Base-by-base conservation (phyloP, 2,113 vertebrate genomes). In the Cygnus atratus region DNA sequence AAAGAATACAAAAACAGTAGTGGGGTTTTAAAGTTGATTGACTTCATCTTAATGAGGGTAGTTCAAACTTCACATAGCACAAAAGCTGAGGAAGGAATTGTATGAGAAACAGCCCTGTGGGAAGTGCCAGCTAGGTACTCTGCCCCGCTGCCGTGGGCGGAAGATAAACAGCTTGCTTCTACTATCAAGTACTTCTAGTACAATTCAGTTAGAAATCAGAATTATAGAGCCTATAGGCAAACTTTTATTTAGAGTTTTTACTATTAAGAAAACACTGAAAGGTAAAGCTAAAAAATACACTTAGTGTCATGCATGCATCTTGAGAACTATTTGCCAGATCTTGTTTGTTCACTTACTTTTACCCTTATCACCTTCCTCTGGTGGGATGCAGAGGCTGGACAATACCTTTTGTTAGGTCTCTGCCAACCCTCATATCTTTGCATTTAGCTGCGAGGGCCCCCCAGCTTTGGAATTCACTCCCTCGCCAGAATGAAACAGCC, bases 391-490 rank as follows among this genome's bases (percentile, higher is more conserved):
- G 84, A 92, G 91, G 87, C 93, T 93, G 96, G 54, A 91, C 89
- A 91, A 33, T 72, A 67, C 95, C 96, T 93, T 95, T 95, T 97
- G 95, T 95, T 95, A 91, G 48, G 37, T 87, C 84, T 79, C 84
- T 4, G 84, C 91, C 95, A 95, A 89, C 58, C 73, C 89, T 95
- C 87, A 87, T 93, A 95, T 95, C 96, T 95, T 87, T 95, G 86
- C 90, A 82, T 94, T 87, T 87, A 79, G 58, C 88, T 75, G 62
- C 4, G 28, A 95, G 92, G 95, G 80, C 95, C 88, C 85, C 95
- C 92, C 73, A 91, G 93, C 90, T 93, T 88, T 96, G 95, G 96
- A 96, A 97, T 97, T 96, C 95, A 84, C 95, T 96, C 92, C 90
- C 92, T 91, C 7, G 3, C 66, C 0, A 3, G 83, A 88, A 95